These are phyloP conservation scores for Tridacna gigas DNA, from an alignment of 2,888 invertebrate genomes.

Conservation along the genomic window DNA sequence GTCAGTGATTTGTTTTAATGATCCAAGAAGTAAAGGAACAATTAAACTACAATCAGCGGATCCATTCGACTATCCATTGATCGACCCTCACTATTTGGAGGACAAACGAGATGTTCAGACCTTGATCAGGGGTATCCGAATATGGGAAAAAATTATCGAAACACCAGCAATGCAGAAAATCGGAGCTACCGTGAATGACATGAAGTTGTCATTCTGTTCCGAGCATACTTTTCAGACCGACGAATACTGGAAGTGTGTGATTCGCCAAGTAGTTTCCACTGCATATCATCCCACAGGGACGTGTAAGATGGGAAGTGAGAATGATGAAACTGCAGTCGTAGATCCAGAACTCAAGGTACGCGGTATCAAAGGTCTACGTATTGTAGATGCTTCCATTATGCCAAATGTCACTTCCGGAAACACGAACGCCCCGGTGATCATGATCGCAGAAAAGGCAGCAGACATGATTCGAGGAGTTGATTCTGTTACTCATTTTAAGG, in stretches of 20 bases:
- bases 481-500: neutral
- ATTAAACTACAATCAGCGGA: conserved; percentile 91
- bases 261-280: conserved; percentile 44
- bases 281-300: conserved; percentile 90
- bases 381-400: conserved; percentile 57
- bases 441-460: conserved; percentile 44
- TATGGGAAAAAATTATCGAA: conserved; percentile 45
- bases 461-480: conserved; percentile 25
- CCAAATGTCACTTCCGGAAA: conserved; percentile 58
- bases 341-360: conserved; percentile 86
- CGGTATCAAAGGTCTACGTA: conserved; percentile 47
- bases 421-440: conserved; percentile 51
- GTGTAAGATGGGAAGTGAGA: conserved; percentile 88
- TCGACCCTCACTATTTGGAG: conserved; percentile 95
- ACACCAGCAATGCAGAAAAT: conserved; percentile 55
- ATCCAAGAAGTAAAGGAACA: conserved; percentile 91
- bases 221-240: conserved; percentile 54
- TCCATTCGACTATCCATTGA: conserved; percentile 91
- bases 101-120: conserved; percentile 87
- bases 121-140: conserved; percentile 45
- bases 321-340: conserved; percentile 87
- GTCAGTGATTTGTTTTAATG: conserved; percentile 39
- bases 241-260: conserved; percentile 63
- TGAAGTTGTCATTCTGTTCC: conserved; percentile 50
- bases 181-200: conserved; percentile 39